Evolutionary conservation across 2,888 invertebrate genomes (phyloP).

Genomic region (Biston stratarius): DNA sequence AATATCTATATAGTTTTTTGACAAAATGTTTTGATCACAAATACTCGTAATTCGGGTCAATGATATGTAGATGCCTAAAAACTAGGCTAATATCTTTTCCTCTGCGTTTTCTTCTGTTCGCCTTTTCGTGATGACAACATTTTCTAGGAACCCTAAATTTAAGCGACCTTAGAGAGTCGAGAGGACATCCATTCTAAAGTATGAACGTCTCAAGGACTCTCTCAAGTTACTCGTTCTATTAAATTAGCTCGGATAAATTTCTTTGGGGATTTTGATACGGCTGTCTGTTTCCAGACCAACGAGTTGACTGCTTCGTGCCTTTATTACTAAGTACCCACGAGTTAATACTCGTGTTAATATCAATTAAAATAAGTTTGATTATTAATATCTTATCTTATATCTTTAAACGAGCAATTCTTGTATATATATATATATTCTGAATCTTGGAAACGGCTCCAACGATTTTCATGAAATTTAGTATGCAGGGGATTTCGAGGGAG

Average conservation of each 20-base stretch:
- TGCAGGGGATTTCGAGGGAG: no score
- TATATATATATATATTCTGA: no score
- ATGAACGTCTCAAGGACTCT: slow-evolving; percentile 42
- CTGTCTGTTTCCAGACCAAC: slow-evolving; percentile 30
- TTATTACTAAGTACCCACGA: background rate
- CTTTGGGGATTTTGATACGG: slow-evolving; percentile 43
- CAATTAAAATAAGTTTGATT: slow-evolving; percentile 2
- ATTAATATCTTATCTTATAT: background rate
- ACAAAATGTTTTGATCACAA: background rate
- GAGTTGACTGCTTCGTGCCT: slow-evolving; percentile 16
- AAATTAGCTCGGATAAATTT: slow-evolving; percentile 49
- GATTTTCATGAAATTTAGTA: no score
- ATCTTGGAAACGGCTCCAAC: no score
- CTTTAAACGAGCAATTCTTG: no score
- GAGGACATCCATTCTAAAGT: slow-evolving; percentile 32
- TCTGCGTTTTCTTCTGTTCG: slow-evolving; percentile 51
- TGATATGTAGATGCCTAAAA: background rate
- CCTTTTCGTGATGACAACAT: slow-evolving; percentile 48
- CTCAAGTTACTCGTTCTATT: slow-evolving; percentile 38
- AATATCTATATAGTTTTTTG: background rate
- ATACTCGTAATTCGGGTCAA: no score
- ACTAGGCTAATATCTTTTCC: slow-evolving; percentile 9
- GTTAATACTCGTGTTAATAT: slow-evolving; percentile 2
- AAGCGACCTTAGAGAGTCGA: slow-evolving; percentile 25
- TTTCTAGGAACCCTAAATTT: slow-evolving; percentile 55